phyloP scores from a whole-genome alignment of 2,797 vertebrate species.

The Hybognathus amarus region DNA sequence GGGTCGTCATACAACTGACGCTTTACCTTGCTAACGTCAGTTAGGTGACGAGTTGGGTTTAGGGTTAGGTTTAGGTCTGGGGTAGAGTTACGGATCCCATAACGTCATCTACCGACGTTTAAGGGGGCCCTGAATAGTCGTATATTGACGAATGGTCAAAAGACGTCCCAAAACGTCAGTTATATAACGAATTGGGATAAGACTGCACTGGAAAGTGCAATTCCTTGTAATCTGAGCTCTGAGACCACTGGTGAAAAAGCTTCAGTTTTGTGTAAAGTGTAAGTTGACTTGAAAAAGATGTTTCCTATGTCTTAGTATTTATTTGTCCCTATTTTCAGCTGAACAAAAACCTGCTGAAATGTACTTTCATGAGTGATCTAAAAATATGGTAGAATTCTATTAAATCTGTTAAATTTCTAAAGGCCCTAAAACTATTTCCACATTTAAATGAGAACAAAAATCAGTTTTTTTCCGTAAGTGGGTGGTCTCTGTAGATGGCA shows the following conservation, averaged over 20 bases:
- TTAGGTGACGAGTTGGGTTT: no score
- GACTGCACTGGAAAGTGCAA: no score
- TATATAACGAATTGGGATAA: no score
- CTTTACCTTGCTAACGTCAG: no score
- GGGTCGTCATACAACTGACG: no score
- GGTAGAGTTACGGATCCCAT: no score
- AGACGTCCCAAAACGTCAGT: no score
- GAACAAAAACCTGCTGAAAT: background rate
- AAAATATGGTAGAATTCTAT: background rate
- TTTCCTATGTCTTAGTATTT: background rate
- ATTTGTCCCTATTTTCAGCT: background rate
- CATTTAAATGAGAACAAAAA: background rate
- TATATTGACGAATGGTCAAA: no score
- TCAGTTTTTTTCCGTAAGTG: no score
- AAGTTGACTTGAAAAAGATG: background rate
- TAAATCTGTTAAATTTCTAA: background rate
- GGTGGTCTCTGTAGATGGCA: background rate
- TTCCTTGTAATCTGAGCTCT: background rate
- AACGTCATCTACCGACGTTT: no score
- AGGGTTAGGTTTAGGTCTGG: no score
- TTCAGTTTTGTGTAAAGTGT: background rate
- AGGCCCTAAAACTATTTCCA: background rate
- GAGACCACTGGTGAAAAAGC: background rate
- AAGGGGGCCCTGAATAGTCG: no score
- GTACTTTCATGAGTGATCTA: background rate